Evolutionary conservation across 30 jellyfish, hydroid and myxozoan species (phyloP).

Genomic region (Aurelia sp.): DNA sequence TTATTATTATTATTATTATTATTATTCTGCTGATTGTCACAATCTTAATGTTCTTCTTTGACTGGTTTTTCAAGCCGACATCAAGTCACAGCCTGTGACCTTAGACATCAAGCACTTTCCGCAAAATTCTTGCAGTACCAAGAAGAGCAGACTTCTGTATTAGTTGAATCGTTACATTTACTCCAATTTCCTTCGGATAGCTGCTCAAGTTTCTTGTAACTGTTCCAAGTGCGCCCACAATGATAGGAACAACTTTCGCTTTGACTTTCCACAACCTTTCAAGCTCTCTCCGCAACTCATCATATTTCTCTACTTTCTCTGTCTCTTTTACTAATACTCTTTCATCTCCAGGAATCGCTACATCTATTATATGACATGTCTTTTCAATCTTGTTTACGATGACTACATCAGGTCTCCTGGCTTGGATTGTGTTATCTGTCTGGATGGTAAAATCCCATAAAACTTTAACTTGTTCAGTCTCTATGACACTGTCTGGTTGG

Average conservation of each 20-base stretch:
- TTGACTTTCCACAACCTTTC: too few relatives aligned
- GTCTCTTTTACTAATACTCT: neutral
- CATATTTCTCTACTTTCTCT: neutral
- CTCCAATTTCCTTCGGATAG: conserved; percentile 23
- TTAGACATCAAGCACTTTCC: conserved; percentile 17
- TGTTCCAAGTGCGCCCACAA: conserved; percentile 41
- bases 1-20: conserved; percentile 11
- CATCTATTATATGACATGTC: too few relatives aligned
- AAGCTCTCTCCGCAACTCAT: too few relatives aligned
- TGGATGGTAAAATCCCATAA: too few relatives aligned
- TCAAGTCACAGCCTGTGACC: conserved; percentile 13
- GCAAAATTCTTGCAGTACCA: conserved; percentile 14
- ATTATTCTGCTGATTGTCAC: conserved; percentile 6
- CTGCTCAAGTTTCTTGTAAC: conserved; percentile 23
- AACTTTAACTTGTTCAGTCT: too few relatives aligned
- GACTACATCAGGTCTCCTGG: too few relatives aligned
- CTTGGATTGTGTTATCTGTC: too few relatives aligned
- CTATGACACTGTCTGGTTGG: too few relatives aligned
- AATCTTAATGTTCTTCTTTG: neutral
- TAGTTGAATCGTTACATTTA: neutral
- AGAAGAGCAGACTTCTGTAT: conserved; percentile 10
- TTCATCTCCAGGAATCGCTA: too few relatives aligned
- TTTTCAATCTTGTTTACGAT: too few relatives aligned
- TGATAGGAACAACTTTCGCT: neutral
- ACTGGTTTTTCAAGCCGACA: neutral